Percentiles rank a stretch among this genome's conserved stretches.
These are phyloP conservation scores for Corvus cornix DNA, from an alignment of 2,113 vertebrate genomes.

Conservation along the genomic window DNA sequence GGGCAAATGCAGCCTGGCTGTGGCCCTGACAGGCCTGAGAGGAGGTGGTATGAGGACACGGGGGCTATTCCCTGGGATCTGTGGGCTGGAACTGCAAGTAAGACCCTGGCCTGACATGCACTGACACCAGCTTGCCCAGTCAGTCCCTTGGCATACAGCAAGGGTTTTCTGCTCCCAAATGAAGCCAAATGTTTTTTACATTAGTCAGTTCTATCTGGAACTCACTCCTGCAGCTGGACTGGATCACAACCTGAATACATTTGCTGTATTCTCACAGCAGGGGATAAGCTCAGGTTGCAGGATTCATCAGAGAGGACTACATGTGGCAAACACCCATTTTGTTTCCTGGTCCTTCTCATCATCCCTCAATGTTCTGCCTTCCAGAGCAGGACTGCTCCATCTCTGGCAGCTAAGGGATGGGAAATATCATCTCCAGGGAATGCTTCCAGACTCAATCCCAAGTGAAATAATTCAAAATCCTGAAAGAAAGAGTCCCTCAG, in stretches of 20 bases:
- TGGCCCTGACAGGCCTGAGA: not conserved
- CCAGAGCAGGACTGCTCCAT: not conserved
- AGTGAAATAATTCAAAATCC: not conserved
- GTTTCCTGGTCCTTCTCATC: not conserved
- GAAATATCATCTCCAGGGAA: not conserved
- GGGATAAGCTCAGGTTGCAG: not conserved
- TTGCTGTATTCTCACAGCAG: not conserved
- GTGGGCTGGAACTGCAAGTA: not conserved
- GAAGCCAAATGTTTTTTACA: not conserved
- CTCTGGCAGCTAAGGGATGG: not conserved
- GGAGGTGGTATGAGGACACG: fast-evolving
- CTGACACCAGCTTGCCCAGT: not conserved
- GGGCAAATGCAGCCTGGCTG: not conserved
- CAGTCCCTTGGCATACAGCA: not conserved
- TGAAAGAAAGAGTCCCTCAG: not conserved
- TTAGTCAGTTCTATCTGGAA: not conserved
- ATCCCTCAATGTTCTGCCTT: not conserved
- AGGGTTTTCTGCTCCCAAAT: not conserved
- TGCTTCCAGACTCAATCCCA: not conserved
- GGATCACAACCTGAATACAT: not conserved
- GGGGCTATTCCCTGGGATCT: too few species aligned
- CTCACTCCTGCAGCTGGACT: not conserved
- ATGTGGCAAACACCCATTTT: not conserved
- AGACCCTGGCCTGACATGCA: not conserved
- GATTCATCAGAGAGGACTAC: not conserved